A percentile compares a stretch with the other conserved stretches of the same genome.
phyloP scores from a whole-genome alignment of 2,797 vertebrate genomes.

The Silurus lanzhouensis region DNA sequence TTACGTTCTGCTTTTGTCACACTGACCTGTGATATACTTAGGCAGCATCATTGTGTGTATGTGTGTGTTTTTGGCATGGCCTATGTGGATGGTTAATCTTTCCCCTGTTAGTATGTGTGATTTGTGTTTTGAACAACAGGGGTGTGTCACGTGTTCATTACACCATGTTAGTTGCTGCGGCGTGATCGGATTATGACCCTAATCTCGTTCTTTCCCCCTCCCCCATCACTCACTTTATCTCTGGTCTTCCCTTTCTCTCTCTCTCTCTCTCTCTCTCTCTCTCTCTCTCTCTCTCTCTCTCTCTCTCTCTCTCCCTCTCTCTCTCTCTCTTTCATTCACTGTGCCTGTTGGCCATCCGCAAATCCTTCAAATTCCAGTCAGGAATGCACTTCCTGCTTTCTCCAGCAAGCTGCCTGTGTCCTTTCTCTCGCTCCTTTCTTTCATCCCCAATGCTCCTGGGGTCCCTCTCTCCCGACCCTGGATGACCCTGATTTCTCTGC shows the following conservation, averaged over 20 bases:
- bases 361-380: slow-evolving; percentile 34
- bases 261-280: not conserved
- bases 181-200: slow-evolving; percentile 26
- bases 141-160: not conserved
- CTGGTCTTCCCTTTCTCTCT: slow-evolving; percentile 5
- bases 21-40: not conserved
- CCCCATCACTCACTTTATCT: not conserved
- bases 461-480: slow-evolving; percentile 56
- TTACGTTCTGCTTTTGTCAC: slow-evolving; percentile 13
- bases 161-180: slow-evolving; percentile 12
- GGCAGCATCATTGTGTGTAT: not conserved
- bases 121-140: not conserved
- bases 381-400: slow-evolving; percentile 43
- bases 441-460: slow-evolving; percentile 40
- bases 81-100: not conserved
- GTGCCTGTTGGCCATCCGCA: not conserved
- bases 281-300: not conserved
- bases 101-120: not conserved
- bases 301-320: slow-evolving; percentile 3
- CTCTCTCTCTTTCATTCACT: not conserved
- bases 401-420: not conserved
- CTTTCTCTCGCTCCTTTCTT: slow-evolving; percentile 49
- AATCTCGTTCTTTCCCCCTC: slow-evolving; percentile 13
- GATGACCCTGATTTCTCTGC: slow-evolving; percentile 63
- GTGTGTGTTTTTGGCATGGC: not conserved